Percentiles rank a stretch among this genome's conserved stretches.
Conservation (phyloP, 2,888 invertebrate genomes). For the Synergus gifuensis region DNA sequence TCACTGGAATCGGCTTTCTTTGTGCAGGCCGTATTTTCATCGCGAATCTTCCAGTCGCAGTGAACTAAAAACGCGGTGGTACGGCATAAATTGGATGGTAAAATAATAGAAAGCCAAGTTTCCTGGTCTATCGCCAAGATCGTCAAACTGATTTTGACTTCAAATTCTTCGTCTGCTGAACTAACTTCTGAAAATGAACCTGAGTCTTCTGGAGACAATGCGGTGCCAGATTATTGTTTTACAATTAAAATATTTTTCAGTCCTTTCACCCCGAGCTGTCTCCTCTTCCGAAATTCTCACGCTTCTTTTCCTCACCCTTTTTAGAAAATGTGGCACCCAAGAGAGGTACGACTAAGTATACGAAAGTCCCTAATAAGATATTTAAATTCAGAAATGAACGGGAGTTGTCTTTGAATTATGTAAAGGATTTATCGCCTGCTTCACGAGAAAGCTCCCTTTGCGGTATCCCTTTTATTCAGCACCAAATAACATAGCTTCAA, state of each 20-base stretch:
- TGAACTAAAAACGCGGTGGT: constrained; percentile 23
- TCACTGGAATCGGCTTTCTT: constrained; percentile 11
- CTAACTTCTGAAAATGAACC: constrained; percentile 54
- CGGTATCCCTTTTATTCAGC: constrained; percentile 27
- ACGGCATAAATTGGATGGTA: constrained; percentile 30
- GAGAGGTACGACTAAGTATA: constrained; percentile 11
- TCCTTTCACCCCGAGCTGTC: constrained; percentile 33
- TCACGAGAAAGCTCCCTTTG: constrained; percentile 42
- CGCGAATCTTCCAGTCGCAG: constrained; percentile 18
- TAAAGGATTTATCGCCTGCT: constrained; percentile 1
- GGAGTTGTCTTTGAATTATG: constrained; percentile 14
- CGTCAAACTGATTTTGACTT: constrained; percentile 47
- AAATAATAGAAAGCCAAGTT: constrained; percentile 48
- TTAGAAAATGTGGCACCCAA: background rate
- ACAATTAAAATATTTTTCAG: constrained; percentile 62
- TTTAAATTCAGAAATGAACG: constrained; percentile 13
- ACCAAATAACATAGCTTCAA: background rate
- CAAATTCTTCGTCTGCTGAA: constrained; percentile 42
- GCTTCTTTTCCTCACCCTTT: constrained; percentile 13
- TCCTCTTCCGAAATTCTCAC: constrained; percentile 35
- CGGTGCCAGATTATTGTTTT: constrained; percentile 53
- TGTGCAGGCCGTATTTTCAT: constrained; percentile 21
- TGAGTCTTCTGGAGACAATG: constrained; percentile 56
- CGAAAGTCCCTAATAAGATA: constrained; percentile 28
- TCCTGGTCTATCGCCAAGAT: constrained; percentile 56